phyloP scores from a whole-genome alignment of 1,140 invertebrate genomes.

The Drosophila trapezifrons region DNA sequence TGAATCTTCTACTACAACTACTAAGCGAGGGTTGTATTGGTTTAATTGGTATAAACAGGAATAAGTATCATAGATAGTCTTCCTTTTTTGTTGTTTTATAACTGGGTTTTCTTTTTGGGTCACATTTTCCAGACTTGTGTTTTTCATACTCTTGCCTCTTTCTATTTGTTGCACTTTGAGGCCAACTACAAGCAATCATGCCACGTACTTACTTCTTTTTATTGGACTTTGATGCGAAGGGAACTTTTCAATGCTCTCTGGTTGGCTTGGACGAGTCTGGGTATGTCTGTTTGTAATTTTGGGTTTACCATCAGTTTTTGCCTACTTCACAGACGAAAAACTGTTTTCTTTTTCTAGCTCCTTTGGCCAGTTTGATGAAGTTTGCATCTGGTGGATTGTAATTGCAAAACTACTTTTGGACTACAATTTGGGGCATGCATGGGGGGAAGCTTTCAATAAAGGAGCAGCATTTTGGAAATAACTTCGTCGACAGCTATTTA shows the following conservation, averaged over 20 bases:
- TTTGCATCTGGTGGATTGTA: conserved; percentile 3
- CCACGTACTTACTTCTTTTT: conserved; percentile 9
- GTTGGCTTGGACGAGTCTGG: background rate
- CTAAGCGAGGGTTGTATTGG: no score
- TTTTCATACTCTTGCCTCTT: background rate
- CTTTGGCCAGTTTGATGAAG: conserved; percentile 3
- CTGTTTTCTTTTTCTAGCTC: background rate
- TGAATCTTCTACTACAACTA: background rate
- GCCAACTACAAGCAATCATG: conserved; percentile 16
- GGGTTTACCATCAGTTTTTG: conserved; percentile 12
- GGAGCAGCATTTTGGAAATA: background rate
- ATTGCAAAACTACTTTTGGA: conserved; percentile 8
- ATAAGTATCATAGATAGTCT: background rate
- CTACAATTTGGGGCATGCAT: conserved; percentile 1
- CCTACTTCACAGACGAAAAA: background rate
- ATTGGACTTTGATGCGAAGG: conserved; percentile 10
- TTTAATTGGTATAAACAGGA: background rate
- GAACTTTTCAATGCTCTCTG: conserved; percentile 7
- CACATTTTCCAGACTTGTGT: background rate
- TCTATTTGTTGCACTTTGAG: conserved; percentile 33
- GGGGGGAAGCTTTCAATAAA: background rate
- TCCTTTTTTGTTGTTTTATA: background rate
- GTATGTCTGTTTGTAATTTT: conserved; percentile 4
- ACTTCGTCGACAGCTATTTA: background rate
- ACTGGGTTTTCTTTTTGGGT: background rate